Conservation (phyloP, 2,113 vertebrate genomes). For the Grallaria varia region DNA sequence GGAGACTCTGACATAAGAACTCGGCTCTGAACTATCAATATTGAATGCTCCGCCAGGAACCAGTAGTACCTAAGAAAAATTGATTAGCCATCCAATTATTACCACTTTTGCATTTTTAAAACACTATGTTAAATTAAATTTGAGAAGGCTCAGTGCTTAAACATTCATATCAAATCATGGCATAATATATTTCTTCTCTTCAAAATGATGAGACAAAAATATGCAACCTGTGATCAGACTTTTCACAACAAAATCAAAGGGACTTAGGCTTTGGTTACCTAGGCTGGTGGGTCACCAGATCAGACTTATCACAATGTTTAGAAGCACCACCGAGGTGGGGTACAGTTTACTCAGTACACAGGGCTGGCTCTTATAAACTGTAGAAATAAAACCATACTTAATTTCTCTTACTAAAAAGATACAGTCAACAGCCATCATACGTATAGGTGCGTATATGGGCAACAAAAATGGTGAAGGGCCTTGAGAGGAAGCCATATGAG, state of each 20-base stretch:
- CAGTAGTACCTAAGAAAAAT: slow-evolving; percentile 81
- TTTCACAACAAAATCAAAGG: background rate
- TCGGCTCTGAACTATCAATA: slow-evolving; percentile 76
- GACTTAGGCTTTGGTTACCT: background rate
- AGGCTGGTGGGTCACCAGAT: background rate
- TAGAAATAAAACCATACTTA: background rate
- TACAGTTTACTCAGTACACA: background rate
- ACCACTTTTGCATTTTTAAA: background rate
- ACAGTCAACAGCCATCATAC: background rate
- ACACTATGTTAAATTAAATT: background rate
- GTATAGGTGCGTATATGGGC: background rate
- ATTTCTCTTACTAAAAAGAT: background rate
- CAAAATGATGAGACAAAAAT: background rate
- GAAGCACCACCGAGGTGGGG: background rate
- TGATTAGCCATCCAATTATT: background rate
- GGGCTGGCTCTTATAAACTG: background rate
- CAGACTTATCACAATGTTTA: background rate
- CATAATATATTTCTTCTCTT: background rate
- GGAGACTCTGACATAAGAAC: slow-evolving; percentile 85
- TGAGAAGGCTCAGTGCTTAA: background rate
- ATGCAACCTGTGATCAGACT: background rate
- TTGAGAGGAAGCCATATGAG: background rate
- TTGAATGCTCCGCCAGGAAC: slow-evolving; percentile 87
- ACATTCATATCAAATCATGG: background rate
- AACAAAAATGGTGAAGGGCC: background rate